Conservation (phyloP, 2,888 invertebrate genomes). For the Polyommatus icarus region DNA sequence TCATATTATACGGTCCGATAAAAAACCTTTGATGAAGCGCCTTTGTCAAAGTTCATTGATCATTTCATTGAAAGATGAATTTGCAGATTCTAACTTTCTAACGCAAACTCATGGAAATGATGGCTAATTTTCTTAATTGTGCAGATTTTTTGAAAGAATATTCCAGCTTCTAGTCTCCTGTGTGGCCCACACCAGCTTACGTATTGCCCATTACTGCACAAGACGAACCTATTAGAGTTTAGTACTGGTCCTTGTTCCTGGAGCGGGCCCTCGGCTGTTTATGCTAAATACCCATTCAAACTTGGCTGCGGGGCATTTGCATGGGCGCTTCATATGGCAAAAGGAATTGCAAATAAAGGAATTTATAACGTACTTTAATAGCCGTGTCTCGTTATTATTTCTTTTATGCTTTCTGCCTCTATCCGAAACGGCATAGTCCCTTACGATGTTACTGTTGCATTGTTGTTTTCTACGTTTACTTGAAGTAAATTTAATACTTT, state of each 20-base stretch:
- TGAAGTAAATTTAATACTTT: background rate
- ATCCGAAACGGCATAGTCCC: background rate
- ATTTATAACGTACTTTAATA: slow-evolving; percentile 11
- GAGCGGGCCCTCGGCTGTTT: slow-evolving; percentile 41
- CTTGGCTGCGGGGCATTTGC: slow-evolving; percentile 53
- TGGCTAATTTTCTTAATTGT: background rate
- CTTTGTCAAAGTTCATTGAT: slow-evolving; percentile 17
- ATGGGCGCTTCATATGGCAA: slow-evolving; percentile 48
- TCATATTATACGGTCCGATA: background rate
- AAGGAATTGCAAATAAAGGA: slow-evolving; percentile 30
- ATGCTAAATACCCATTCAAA: slow-evolving; percentile 58
- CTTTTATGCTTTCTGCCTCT: background rate
- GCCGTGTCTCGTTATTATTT: background rate
- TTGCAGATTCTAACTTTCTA: background rate
- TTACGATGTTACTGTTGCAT: background rate
- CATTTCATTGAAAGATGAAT: slow-evolving; percentile 12
- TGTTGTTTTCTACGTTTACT: background rate
- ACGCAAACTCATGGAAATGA: background rate
- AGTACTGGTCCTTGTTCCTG: slow-evolving; percentile 36
- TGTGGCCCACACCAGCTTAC: slow-evolving; percentile 42
- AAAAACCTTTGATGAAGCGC: slow-evolving; percentile 10
- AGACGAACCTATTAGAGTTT: slow-evolving; percentile 40
- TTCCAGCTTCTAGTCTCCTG: slow-evolving; percentile 36
- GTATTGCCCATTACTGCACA: slow-evolving; percentile 41
- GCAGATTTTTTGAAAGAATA: background rate